phyloP scores from a whole-genome alignment of 2,113 vertebrate genomes.

The Microcebus lehilahytsara region DNA sequence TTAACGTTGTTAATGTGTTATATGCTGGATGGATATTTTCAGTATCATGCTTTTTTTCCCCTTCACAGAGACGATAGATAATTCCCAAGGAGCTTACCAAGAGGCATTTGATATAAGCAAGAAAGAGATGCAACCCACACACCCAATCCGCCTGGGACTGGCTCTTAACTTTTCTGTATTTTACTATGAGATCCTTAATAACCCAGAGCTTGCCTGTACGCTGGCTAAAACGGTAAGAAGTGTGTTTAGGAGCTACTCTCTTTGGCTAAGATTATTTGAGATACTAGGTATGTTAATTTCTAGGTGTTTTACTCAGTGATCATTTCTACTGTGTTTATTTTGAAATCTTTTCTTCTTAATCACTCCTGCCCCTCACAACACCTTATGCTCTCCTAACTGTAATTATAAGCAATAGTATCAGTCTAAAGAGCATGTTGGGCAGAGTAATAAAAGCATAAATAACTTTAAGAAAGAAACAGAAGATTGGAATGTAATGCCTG shows the following conservation, averaged over 20 bases:
- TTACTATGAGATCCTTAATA: conserved; percentile 98
- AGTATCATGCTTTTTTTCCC: background rate
- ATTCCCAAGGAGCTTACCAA: conserved; percentile 93
- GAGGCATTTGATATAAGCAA: conserved; percentile 93
- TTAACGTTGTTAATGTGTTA: background rate
- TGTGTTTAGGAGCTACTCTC: background rate
- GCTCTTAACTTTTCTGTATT: conserved; percentile 99
- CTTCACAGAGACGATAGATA: conserved; percentile 89
- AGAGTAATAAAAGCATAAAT: background rate
- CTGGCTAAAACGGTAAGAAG: conserved; percentile 93
- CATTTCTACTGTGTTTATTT: background rate
- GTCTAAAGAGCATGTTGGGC: background rate
- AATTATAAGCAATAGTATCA: background rate
- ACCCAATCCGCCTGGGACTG: conserved; percentile 97
- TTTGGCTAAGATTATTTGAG: background rate
- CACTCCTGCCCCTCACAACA: background rate
- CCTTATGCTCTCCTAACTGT: background rate
- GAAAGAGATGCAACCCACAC: conserved; percentile 93
- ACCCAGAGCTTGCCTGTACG: conserved; percentile 93
- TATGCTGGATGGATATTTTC: background rate
- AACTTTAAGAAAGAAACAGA: background rate
- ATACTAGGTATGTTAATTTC: background rate
- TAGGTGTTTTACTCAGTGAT: conserved; percentile 5
- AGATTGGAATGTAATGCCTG: background rate
- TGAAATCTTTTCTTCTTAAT: background rate